Evolutionary conservation across 2,888 invertebrate species (phyloP).

Genomic region (Rhingia rostrata): DNA sequence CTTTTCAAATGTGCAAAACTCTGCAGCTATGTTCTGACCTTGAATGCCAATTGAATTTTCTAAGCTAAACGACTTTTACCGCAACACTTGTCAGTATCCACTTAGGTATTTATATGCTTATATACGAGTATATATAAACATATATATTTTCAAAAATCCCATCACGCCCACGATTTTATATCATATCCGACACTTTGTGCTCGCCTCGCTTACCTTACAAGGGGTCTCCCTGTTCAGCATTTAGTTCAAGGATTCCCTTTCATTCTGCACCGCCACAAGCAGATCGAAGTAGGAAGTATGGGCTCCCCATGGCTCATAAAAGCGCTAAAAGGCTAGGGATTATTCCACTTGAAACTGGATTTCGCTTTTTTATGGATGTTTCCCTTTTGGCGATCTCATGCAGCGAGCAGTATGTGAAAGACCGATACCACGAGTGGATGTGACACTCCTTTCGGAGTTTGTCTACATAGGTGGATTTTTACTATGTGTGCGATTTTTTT

Average conservation of each 20-base stretch:
- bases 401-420: background rate
- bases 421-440: constrained; percentile 29
- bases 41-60: too few relatives aligned
- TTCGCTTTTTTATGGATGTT: constrained; percentile 49
- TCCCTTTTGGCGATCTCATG: constrained; percentile 31
- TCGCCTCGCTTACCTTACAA: background rate
- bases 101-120: background rate
- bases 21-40: too few relatives aligned
- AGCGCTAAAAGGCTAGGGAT: constrained; percentile 54
- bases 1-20: too few relatives aligned
- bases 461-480: constrained; percentile 45
- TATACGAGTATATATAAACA: too few relatives aligned
- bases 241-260: constrained; percentile 15
- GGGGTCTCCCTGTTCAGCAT: background rate
- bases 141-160: constrained; percentile 8
- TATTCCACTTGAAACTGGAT: constrained; percentile 63
- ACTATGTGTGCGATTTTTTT: constrained; percentile 40
- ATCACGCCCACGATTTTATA: constrained; percentile 7
- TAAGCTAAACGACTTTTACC: too few relatives aligned
- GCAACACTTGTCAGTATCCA: too few relatives aligned
- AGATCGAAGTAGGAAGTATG: constrained; percentile 12
- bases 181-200: background rate
- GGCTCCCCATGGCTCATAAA: constrained; percentile 44
- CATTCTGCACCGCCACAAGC: constrained; percentile 1
- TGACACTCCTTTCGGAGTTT: constrained; percentile 41